These are phyloP conservation scores for Tachycineta bicolor DNA, from an alignment of 2,113 vertebrate genomes.

Conservation along the genomic window DNA sequence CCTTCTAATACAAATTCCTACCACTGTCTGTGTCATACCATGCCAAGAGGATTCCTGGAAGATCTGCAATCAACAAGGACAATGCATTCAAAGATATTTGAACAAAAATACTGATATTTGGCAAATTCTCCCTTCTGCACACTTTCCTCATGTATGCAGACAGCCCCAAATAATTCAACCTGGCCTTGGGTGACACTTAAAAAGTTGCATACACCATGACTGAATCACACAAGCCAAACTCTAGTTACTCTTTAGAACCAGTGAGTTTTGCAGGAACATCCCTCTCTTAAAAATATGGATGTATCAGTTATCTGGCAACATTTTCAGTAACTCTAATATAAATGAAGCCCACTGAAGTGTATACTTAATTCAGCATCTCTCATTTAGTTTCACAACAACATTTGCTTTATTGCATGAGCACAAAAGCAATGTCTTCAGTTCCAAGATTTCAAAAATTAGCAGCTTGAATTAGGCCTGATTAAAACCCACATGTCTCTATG, in stretches of 20 bases:
- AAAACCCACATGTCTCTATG: conserved; percentile 10
- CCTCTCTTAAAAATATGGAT: neutral
- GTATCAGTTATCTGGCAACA: neutral
- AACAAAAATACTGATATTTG: neutral
- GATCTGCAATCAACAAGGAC: neutral
- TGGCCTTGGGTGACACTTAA: neutral
- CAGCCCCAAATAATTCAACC: neutral
- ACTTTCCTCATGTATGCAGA: neutral
- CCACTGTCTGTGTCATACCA: neutral
- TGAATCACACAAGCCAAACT: neutral
- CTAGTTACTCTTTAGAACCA: neutral
- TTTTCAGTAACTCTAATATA: neutral
- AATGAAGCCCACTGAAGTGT: neutral
- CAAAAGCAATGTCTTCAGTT: neutral
- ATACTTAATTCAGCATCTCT: neutral
- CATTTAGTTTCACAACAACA: neutral
- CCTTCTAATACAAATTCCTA: neutral
- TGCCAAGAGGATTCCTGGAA: neutral
- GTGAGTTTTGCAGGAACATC: neutral
- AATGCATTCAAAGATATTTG: neutral
- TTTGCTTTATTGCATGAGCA: conserved; percentile 2
- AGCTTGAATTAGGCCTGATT: conserved; percentile 32
- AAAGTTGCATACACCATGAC: neutral
- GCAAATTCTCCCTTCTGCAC: neutral
- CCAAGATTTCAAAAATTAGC: conserved; percentile 15